Percentiles rank a stretch among this genome's conserved stretches.
Conservation (phyloP, 2,113 vertebrate genomes). For the Antechinus flavipes region DNA sequence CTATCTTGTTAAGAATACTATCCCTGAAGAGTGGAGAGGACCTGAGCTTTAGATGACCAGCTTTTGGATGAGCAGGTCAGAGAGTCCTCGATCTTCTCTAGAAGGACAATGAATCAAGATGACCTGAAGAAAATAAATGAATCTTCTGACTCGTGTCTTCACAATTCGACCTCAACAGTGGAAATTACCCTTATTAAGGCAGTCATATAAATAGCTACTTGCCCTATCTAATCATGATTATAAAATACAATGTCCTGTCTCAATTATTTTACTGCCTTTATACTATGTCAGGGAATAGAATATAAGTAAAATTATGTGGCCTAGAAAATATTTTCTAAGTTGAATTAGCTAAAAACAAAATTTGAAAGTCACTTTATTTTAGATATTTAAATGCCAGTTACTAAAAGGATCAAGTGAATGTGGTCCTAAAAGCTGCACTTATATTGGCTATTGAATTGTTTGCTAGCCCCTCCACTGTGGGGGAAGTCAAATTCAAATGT, state of each 20-base stretch:
- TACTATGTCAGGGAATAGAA: not conserved
- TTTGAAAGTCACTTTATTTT: not conserved
- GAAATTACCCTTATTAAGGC: not conserved
- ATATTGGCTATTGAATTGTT: not conserved
- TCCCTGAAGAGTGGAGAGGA: not conserved
- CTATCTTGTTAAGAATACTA: constrained; percentile 2
- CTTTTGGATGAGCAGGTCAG: constrained; percentile 34
- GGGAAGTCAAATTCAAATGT: constrained; percentile 24
- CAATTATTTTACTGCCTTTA: not conserved
- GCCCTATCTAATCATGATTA: not conserved
- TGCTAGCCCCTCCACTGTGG: not conserved
- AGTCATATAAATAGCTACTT: not conserved
- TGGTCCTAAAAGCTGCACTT: constrained; percentile 2
- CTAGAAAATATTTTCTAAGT: not conserved
- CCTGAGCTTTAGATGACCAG: constrained; percentile 45
- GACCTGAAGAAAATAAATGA: constrained; percentile 34
- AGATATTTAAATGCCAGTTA: not conserved
- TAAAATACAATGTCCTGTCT: not conserved
- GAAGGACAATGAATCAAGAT: constrained; percentile 54
- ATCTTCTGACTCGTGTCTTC: constrained; percentile 47
- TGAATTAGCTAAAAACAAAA: not conserved
- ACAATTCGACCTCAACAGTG: constrained; percentile 29
- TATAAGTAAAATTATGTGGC: not conserved
- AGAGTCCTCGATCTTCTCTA: constrained; percentile 25
- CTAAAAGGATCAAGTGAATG: not conserved